phyloP scores from a whole-genome alignment of 2,888 invertebrate species.

The Cheilosia soror region DNA sequence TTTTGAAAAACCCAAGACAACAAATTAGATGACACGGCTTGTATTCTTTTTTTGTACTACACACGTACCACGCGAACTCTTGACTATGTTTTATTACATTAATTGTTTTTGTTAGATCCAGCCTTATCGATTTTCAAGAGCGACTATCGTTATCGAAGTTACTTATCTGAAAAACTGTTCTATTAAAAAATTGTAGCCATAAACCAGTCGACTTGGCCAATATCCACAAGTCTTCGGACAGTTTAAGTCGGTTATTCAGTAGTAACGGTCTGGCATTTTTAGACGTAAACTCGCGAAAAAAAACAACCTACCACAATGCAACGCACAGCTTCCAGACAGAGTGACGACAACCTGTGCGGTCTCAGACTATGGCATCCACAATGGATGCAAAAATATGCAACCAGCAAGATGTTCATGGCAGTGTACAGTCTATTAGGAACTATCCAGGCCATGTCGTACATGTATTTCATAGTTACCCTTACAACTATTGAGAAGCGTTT shows the following conservation, averaged over 20 bases:
- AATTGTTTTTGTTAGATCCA: too few species aligned
- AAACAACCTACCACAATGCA: slow-evolving; percentile 28
- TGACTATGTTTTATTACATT: too few species aligned
- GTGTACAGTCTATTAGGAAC: slow-evolving; percentile 87
- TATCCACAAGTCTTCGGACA: slow-evolving; percentile 35
- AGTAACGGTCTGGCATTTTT: slow-evolving; percentile 24
- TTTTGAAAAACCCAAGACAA: too few species aligned
- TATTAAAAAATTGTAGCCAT: slow-evolving; percentile 30
- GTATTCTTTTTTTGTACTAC: too few species aligned
- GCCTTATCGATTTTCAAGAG: slow-evolving; percentile 53
- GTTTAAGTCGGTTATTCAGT: slow-evolving; percentile 43
- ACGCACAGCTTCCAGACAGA: slow-evolving; percentile 23
- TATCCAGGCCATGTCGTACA: slow-evolving; percentile 87
- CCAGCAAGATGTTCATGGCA: slow-evolving; percentile 85
- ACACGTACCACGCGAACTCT: too few species aligned
- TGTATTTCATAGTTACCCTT: slow-evolving; percentile 87
- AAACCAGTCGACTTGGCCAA: slow-evolving; percentile 47
- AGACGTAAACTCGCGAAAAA: slow-evolving; percentile 18
- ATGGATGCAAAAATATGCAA: slow-evolving; percentile 86
- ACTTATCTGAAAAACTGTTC: slow-evolving; percentile 64
- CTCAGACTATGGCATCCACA: slow-evolving; percentile 85
- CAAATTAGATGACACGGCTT: too few species aligned
- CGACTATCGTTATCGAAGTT: slow-evolving; percentile 59
- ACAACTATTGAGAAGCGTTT: slow-evolving; percentile 88
- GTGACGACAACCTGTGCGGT: slow-evolving; percentile 84